phyloP scores from a whole-genome alignment of 37 sponge, comb jelly and placozoan species.

The Halichondria panicea region DNA sequence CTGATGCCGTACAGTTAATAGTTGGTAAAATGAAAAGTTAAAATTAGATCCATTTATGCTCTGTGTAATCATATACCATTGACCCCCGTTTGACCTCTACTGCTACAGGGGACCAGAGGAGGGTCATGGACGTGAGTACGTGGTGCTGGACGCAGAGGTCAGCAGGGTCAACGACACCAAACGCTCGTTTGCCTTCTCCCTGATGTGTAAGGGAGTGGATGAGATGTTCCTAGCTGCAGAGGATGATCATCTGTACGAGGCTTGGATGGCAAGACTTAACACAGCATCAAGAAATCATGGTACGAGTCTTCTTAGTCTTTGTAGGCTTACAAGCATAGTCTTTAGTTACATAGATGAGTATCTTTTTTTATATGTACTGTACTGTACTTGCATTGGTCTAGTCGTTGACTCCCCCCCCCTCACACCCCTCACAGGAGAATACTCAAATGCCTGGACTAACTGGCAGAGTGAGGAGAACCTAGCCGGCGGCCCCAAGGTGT shows the following conservation, averaged over 20 bases:
- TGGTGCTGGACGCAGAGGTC: conserved; percentile 53
- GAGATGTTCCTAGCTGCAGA: conserved; percentile 67
- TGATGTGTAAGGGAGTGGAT: conserved; percentile 33
- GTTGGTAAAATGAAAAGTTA: too few relatives aligned
- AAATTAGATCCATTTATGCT: too few relatives aligned
- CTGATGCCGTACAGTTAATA: too few relatives aligned
- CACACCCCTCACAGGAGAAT: not conserved
- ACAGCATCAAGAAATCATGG: conserved; percentile 7
- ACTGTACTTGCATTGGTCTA: not conserved
- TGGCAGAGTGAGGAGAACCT: not conserved
- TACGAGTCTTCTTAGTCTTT: too few relatives aligned
- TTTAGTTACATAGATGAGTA: not conserved
- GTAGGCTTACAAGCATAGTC: too few relatives aligned
- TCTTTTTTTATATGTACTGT: not conserved
- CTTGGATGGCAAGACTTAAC: conserved; percentile 44
- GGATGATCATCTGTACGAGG: conserved; percentile 41
- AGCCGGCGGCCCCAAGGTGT: not conserved
- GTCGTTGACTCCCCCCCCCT: not conserved
- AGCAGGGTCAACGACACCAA: conserved; percentile 45
- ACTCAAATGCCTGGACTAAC: not conserved
- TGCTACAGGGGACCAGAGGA: conserved; percentile 53
- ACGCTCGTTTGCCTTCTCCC: conserved; percentile 35
- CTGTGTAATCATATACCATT: too few relatives aligned
- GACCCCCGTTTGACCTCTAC: too few relatives aligned
- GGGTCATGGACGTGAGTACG: conserved; percentile 44